Conservation (phyloP, 2,797 vertebrate genomes). For the Sparidentex hasta region DNA sequence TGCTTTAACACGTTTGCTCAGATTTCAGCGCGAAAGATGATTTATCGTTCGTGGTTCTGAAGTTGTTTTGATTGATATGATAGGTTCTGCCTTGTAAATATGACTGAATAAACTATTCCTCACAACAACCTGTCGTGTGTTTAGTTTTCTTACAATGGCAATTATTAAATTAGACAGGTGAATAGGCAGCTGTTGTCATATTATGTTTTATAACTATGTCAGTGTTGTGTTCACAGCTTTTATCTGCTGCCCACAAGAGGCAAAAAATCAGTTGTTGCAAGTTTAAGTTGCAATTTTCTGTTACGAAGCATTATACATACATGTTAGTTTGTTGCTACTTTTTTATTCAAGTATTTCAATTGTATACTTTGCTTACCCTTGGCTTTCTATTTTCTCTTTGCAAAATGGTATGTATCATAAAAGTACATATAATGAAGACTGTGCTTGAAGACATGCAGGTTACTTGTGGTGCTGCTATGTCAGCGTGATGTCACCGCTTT, state of each 20-base stretch:
- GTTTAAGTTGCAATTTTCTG: not conserved
- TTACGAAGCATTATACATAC: not conserved
- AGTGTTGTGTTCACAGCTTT: not conserved
- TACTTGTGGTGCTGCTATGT: not conserved
- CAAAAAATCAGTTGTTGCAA: not conserved
- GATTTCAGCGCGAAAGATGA: slow-evolving; percentile 22
- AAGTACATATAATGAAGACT: not conserved
- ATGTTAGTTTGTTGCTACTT: not conserved
- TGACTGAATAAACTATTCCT: slow-evolving; percentile 70
- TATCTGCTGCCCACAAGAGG: not conserved
- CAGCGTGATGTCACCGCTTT: not conserved
- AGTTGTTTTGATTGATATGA: slow-evolving; percentile 32
- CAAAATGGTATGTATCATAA: not conserved
- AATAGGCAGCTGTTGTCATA: not conserved
- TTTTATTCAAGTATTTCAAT: not conserved
- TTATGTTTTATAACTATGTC: not conserved
- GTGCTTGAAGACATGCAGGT: not conserved
- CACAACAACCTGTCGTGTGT: not conserved
- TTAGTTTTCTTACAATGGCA: not conserved
- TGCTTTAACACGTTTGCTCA: slow-evolving; percentile 50
- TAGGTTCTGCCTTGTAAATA: slow-evolving; percentile 70
- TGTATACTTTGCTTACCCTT: not conserved
- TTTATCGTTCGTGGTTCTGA: slow-evolving; percentile 29
- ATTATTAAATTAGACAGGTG: not conserved
- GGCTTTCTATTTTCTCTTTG: not conserved